Evolutionary conservation across 2,797 vertebrate genomes (phyloP).

Genomic region (Chelon auratus): DNA sequence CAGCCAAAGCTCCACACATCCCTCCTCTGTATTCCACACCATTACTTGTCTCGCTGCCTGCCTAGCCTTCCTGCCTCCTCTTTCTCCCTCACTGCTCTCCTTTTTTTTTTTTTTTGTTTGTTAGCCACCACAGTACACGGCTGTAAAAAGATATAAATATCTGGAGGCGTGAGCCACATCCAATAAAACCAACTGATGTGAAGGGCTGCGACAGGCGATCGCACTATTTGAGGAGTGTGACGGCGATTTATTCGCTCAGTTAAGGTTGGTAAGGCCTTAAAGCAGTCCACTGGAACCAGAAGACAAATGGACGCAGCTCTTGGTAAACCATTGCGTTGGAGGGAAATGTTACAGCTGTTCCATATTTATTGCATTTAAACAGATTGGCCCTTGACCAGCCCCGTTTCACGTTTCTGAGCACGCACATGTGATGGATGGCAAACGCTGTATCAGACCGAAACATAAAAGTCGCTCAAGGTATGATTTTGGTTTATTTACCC

Average conservation of each 20-base stretch:
- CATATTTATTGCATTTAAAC: constrained; percentile 32
- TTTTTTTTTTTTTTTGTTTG: constrained; percentile 53
- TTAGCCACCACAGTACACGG: constrained; percentile 60
- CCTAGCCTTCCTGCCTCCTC: constrained; percentile 44
- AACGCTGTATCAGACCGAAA: neutral
- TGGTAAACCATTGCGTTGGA: constrained; percentile 34
- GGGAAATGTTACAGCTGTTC: constrained; percentile 24
- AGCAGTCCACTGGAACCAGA: constrained; percentile 65
- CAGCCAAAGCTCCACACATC: constrained; percentile 70
- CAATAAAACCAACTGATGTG: constrained; percentile 80
- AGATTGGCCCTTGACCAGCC: neutral
- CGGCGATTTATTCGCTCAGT: constrained; percentile 75
- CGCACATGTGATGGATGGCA: neutral
- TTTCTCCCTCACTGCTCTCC: constrained; percentile 56
- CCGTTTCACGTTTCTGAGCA: constrained; percentile 8
- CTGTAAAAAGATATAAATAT: constrained; percentile 81
- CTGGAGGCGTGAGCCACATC: constrained; percentile 74
- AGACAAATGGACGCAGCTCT: constrained; percentile 66
- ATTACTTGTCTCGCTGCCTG: constrained; percentile 71
- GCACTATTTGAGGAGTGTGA: constrained; percentile 72
- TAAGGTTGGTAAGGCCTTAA: constrained; percentile 68
- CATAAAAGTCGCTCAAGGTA: accelerated
- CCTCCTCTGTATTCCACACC: constrained; percentile 78
- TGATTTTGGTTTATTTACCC: constrained; percentile 9
- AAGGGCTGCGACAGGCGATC: constrained; percentile 77